Conservation (phyloP, 2,113 vertebrate species). For the Lepisosteus osseus region DNA sequence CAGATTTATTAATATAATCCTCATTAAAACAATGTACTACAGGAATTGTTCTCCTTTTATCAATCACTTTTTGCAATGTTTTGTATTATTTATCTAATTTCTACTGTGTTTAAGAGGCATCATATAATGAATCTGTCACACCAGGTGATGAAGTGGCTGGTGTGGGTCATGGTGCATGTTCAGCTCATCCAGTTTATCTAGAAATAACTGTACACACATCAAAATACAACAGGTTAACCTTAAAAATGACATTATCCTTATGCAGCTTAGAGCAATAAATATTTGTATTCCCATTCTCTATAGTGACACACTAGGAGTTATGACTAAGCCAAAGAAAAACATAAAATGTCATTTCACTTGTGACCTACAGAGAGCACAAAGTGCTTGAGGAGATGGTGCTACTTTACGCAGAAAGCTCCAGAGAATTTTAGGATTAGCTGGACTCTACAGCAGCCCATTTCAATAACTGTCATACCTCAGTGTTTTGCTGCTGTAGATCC, state of each 20-base stretch:
- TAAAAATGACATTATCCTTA: background rate
- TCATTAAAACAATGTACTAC: too few species aligned
- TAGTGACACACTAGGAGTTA: conserved; percentile 1
- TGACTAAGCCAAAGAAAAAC: background rate
- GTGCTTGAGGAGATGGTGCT: background rate
- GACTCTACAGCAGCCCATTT: background rate
- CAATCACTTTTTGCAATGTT: too few species aligned
- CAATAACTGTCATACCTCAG: too few species aligned
- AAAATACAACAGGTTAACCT: background rate
- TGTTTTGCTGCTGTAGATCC: too few species aligned
- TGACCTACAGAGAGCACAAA: background rate
- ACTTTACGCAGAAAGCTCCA: background rate
- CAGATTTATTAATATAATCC: too few species aligned
- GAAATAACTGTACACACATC: background rate
- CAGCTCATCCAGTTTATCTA: background rate
- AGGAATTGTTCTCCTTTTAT: too few species aligned
- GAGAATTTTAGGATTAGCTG: background rate
- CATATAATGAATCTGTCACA: too few species aligned
- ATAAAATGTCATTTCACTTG: background rate
- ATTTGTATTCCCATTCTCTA: background rate
- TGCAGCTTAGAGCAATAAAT: background rate
- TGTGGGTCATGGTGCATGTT: too few species aligned
- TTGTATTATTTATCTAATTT: too few species aligned
- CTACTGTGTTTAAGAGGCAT: too few species aligned
- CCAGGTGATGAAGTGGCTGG: too few species aligned